phyloP scores from a whole-genome alignment of 2,888 invertebrate species.

The Callimorpha dominula region DNA sequence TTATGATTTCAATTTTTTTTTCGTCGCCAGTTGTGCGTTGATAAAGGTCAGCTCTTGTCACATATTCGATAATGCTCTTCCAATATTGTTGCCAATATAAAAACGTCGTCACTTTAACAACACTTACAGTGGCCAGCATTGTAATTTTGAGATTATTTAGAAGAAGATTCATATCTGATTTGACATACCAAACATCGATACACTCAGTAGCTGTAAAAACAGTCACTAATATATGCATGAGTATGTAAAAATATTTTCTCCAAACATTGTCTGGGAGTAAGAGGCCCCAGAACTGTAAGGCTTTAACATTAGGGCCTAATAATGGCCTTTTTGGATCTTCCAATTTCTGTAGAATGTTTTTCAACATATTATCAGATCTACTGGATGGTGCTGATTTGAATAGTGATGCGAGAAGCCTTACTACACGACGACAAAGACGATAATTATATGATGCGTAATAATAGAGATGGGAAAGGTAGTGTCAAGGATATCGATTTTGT shows the following conservation, averaged over 20 bases:
- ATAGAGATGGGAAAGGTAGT: slow-evolving; percentile 34
- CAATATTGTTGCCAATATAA: slow-evolving; percentile 71
- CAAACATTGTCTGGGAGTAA: slow-evolving; percentile 64
- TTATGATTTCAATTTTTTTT: slow-evolving; percentile 58
- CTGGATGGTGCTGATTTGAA: slow-evolving; percentile 36
- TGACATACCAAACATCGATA: slow-evolving; percentile 77
- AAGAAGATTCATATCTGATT: slow-evolving; percentile 69
- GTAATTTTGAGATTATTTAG: slow-evolving; percentile 77
- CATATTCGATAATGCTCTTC: slow-evolving; percentile 71
- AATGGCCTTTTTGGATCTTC: slow-evolving; percentile 72
- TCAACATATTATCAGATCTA: slow-evolving; percentile 56
- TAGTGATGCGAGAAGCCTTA: slow-evolving; percentile 26
- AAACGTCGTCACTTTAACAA: slow-evolving; percentile 71
- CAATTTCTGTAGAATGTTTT: slow-evolving; percentile 61
- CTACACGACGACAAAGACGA: slow-evolving; percentile 31
- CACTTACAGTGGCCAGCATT: slow-evolving; percentile 73
- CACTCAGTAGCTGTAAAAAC: slow-evolving; percentile 72
- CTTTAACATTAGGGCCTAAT: slow-evolving; percentile 75
- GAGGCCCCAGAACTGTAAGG: slow-evolving; percentile 76
- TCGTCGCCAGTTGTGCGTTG: slow-evolving; percentile 57
- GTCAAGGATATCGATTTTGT: slow-evolving; percentile 31
- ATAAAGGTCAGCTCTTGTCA: slow-evolving; percentile 66
- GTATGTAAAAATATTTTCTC: slow-evolving; percentile 63
- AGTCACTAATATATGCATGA: slow-evolving; percentile 68
- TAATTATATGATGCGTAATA: slow-evolving; percentile 43